Evolutionary conservation across 2,888 invertebrate species (phyloP), one percentile per base, ranked within the genome.

Genomic region (Hypomecis punctinalis): DNA sequence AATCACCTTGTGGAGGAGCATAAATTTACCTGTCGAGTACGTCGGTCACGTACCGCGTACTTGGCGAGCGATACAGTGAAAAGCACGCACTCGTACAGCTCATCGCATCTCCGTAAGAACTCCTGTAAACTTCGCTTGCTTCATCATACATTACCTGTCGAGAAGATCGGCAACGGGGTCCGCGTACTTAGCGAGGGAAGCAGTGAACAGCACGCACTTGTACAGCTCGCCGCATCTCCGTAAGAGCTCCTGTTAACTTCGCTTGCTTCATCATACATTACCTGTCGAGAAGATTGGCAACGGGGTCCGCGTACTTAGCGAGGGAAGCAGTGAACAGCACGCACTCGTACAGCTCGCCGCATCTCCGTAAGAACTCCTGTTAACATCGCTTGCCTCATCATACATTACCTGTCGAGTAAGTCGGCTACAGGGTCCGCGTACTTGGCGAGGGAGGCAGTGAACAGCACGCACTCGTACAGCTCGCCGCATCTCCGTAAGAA

Each of bases 351-450:
- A 99, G 94, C 91, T 99, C 98, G 66, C 99, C 99, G 96, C 99
- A 99, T 80, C 98, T 96, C 85, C 98, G 97, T 70, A 99, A 95
- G 93, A 99, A 99, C 89, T 99, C 99, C 3, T 23, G 23, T 23
- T n/a, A n/a, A n/a, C n/a, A 37, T 43, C 13, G 53, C 52, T 7
- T 33, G 47, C 40, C 36, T 47, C 37, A 13, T 35, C 8, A 39
- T 42, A 52, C 60, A 39, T 86, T 73, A 94, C 94, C 95, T 94
- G 94, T 99, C 99, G 77, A 99, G 94, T 80, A 99, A 94, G 94
- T 99, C 99, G 65, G 99, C 99, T 74, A 99, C 99, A 43, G 99
- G 99, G 94, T 99, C 99, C 73, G 99, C 99, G 94, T 99, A 99
- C 96, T 99, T 99, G 69, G 99, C 98, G 86, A 99, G 95, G 91